These are phyloP conservation scores for Eupithecia abbreviata DNA, from an alignment of 2,888 invertebrate genomes.

Conservation along the genomic window DNA sequence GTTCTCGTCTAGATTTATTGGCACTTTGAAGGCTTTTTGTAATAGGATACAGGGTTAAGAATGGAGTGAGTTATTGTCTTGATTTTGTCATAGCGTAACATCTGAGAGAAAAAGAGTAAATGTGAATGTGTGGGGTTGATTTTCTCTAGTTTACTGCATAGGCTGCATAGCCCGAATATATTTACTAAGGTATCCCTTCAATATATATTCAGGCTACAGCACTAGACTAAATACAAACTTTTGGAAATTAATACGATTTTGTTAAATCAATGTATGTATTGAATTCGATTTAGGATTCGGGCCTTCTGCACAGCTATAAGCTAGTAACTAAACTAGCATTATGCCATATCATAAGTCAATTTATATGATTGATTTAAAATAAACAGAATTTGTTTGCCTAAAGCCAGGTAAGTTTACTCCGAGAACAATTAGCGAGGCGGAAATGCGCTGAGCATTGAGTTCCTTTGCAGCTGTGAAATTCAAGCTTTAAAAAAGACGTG, in stretches of 20 bases:
- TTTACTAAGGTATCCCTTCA: too few species aligned
- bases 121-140: background rate
- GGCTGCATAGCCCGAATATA: too few species aligned
- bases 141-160: too few species aligned
- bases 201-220: too few species aligned
- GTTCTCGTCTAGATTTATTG: conserved; percentile 2
- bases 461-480: conserved; percentile 22
- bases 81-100: background rate
- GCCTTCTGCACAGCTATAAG: background rate
- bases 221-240: too few species aligned
- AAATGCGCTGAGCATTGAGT: conserved; percentile 22
- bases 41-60: background rate
- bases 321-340: background rate
- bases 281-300: background rate
- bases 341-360: background rate
- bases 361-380: background rate
- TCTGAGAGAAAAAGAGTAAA: background rate
- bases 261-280: too few species aligned
- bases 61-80: background rate
- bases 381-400: background rate
- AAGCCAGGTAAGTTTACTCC: conserved; percentile 16
- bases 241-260: too few species aligned
- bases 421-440: conserved; percentile 6
- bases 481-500: conserved; percentile 13
- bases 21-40: background rate